Percentiles rank a stretch among this genome's conserved stretches.
These are phyloP conservation scores for Barbus barbus DNA, from an alignment of 2,113 vertebrate genomes.

Conservation along the genomic window DNA sequence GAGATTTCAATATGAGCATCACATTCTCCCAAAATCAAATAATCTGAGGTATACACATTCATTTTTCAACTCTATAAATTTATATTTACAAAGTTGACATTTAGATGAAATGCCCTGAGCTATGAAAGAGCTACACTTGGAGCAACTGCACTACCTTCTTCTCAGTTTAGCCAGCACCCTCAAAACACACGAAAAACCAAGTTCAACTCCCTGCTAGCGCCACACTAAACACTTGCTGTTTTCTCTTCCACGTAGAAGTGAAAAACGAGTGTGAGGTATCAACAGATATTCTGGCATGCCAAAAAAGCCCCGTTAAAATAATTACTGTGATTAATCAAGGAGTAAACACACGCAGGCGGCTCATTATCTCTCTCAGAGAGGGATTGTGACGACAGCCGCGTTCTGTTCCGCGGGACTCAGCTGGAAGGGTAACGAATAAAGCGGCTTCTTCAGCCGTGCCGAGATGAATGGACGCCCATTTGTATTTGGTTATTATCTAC, in stretches of 20 bases:
- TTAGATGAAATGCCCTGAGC: too few relatives aligned
- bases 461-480: conserved; percentile 19
- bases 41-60: too few relatives aligned
- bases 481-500: conserved; percentile 34
- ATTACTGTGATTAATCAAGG: conserved; percentile 32
- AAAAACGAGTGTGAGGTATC: conserved; percentile 16
- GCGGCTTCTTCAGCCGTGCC: neutral
- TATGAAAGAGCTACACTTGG: neutral
- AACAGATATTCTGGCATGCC: conserved; percentile 28
- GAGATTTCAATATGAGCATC: too few relatives aligned
- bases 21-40: too few relatives aligned
- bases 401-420: neutral
- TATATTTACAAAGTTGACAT: too few relatives aligned
- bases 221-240: neutral
- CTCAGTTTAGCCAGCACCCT: neutral
- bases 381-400: neutral
- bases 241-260: neutral
- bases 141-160: neutral
- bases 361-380: conserved; percentile 33
- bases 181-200: neutral
- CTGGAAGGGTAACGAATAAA: conserved; percentile 18
- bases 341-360: conserved; percentile 31
- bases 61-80: too few relatives aligned
- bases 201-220: neutral
- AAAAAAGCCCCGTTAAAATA: conserved; percentile 14